Base-by-base conservation (phyloP, 2,888 invertebrate genomes). In the Eurois occulta region DNA sequence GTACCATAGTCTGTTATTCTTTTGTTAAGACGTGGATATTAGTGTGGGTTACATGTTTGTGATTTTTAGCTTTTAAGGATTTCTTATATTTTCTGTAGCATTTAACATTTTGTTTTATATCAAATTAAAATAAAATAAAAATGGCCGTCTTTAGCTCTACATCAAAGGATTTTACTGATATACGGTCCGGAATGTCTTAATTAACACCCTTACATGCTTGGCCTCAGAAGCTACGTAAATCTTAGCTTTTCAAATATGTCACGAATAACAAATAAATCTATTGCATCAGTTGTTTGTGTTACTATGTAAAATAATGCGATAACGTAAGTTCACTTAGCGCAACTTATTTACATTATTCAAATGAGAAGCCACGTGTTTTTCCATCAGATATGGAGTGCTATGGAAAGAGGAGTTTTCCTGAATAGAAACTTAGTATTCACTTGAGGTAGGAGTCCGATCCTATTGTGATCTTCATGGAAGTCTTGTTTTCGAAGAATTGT, bases 281-380 rank as follows among this genome's bases (percentile, higher is more conserved):
- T 81, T 85, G 65, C 78, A 72, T 82, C 64, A 74, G 4, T 52
- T 75, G 65, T 69, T 69, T 64, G 52, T 78, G 62, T 55, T 4
- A 24, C 18, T 38, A 72, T 72, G 73, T 28, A 74, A 68, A 85
- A 73, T 68, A 77, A 74, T 62, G 60, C 64, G 24, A 35, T 67
- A 65, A 46, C 64, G 18, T 28, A 24, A 28, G 55, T 43, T 24
- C 6, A 41, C 52, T 69, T 69, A 72, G 35, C 38, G 46, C 65
- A 72, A 82, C n/a, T 18, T 8, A 77, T 86, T 77, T 38, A 21
- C 60, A 78, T 75, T 65, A 65, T 64, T 21, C 10, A 52, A 66
- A 85, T 77, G 18, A 68, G n/a, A 8, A 8, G 18, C 4, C 46
- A 72, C 24, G 78, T 78, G 68, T 72, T 82, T 86, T 84, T 82